Evolutionary conservation across 2,888 invertebrate genomes (phyloP).

Genomic region (Sminthurinus aureus): DNA sequence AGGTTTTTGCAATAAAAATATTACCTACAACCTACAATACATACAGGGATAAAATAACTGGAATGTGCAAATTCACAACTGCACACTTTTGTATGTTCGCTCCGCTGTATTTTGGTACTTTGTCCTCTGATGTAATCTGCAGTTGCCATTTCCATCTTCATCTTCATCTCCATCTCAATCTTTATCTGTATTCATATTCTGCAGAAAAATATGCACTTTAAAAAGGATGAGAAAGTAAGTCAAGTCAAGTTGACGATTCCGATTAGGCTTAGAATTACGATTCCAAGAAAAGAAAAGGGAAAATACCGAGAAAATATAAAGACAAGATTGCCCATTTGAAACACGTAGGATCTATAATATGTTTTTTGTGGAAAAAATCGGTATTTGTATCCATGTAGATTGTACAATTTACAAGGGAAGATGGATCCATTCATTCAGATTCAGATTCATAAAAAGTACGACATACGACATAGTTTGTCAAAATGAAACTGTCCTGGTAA

Average conservation of each 20-base stretch:
- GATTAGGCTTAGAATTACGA: not conserved
- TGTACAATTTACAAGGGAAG: not conserved
- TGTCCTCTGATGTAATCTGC: too few species aligned
- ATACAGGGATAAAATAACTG: too few species aligned
- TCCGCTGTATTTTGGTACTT: too few species aligned
- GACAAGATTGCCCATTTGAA: constrained; percentile 9
- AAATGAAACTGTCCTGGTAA: constrained; percentile 8
- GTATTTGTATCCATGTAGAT: too few species aligned
- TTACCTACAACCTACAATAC: too few species aligned
- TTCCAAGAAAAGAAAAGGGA: not conserved
- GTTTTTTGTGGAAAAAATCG: not conserved
- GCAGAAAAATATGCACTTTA: not conserved
- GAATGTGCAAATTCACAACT: too few species aligned
- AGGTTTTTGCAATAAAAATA: too few species aligned
- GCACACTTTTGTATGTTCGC: too few species aligned
- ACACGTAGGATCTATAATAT: constrained; percentile 1
- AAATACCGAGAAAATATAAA: not conserved
- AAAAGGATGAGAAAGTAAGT: not conserved
- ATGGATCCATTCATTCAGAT: not conserved
- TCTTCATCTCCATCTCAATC: too few species aligned
- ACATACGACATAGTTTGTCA: constrained; percentile 13
- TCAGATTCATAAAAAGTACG: not conserved
- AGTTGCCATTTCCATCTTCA: too few species aligned
- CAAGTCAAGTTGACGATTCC: too few species aligned
- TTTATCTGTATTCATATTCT: too few species aligned